These are phyloP conservation scores for Drosophila suzukii DNA, from an alignment of 1,140 invertebrate genomes.

Conservation along the genomic window DNA sequence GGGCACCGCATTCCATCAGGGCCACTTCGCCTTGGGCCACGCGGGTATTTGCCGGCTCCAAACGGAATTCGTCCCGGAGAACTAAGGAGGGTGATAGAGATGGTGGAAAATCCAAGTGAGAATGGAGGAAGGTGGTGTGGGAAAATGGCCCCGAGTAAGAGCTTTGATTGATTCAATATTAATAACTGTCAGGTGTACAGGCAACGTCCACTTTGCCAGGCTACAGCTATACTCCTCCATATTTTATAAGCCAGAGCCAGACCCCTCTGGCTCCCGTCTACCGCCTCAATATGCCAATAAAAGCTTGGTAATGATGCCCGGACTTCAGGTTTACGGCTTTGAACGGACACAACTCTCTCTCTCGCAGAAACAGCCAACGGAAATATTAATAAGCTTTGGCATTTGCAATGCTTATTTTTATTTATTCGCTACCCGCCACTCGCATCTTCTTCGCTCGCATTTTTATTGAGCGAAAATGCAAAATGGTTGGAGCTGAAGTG, in stretches of 20 bases:
- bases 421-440: slow-evolving; percentile 38
- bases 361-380: slow-evolving; percentile 49
- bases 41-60: slow-evolving; percentile 90
- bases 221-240: slow-evolving; percentile 44
- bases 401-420: slow-evolving; percentile 79
- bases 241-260: slow-evolving; percentile 59
- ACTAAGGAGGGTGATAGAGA: slow-evolving; percentile 85
- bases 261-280: neutral
- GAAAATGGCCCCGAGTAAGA: slow-evolving; percentile 36
- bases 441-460: slow-evolving; percentile 10
- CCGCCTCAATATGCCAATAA: slow-evolving; percentile 68
- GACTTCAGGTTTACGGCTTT: slow-evolving; percentile 55
- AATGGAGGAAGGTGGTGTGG: neutral
- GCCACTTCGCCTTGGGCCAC: slow-evolving; percentile 94
- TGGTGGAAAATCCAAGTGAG: slow-evolving; percentile 13
- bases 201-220: slow-evolving; percentile 28
- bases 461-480: slow-evolving; percentile 57
- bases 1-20: slow-evolving; percentile 93
- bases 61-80: slow-evolving; percentile 92
- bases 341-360: slow-evolving; percentile 35
- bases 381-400: slow-evolving; percentile 82
- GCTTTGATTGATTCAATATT: slow-evolving; percentile 83
- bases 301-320: slow-evolving; percentile 73
- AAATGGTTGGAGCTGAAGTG: slow-evolving; percentile 26
- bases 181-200: slow-evolving; percentile 69